Evolutionary conservation across 1,140 invertebrate species (phyloP).

Genomic region (Drosophila murphyi): DNA sequence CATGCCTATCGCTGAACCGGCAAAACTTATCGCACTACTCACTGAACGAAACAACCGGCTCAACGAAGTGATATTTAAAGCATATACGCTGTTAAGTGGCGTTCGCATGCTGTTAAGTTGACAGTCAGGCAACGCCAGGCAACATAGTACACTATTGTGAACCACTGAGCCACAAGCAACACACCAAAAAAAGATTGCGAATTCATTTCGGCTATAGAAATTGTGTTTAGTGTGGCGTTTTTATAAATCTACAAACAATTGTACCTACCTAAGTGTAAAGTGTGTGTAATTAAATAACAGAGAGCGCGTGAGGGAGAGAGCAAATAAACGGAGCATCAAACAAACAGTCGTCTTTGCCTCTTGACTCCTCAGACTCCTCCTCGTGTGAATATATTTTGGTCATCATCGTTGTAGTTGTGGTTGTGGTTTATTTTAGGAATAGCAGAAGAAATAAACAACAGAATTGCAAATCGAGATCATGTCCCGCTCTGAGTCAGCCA

Average conservation of each 20-base stretch:
- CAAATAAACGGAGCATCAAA: slow-evolving; percentile 31
- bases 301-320: slow-evolving; percentile 14
- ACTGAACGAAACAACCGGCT: slow-evolving; percentile 1
- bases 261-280: slow-evolving; percentile 29
- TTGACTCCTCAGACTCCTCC: slow-evolving; percentile 19
- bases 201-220: slow-evolving; percentile 40
- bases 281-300: slow-evolving; percentile 25
- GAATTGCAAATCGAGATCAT: slow-evolving; percentile 16
- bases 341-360: slow-evolving; percentile 30
- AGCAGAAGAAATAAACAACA: slow-evolving; percentile 34
- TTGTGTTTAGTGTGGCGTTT: slow-evolving; percentile 20
- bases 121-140: slow-evolving; percentile 17
- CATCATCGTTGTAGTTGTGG: slow-evolving; percentile 18
- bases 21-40: not conserved
- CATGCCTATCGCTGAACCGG: not conserved
- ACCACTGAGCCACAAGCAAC: slow-evolving; percentile 27
- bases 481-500: slow-evolving; percentile 38
- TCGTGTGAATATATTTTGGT: slow-evolving; percentile 29
- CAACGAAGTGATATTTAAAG: slow-evolving; percentile 13
- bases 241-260: slow-evolving; percentile 10
- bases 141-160: slow-evolving; percentile 23
- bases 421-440: slow-evolving; percentile 52
- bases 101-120: slow-evolving; percentile 4
- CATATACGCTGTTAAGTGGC: not conserved
- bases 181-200: slow-evolving; percentile 32